phyloP scores from a whole-genome alignment of 2,888 invertebrate genomes.

The Tipula unca region DNA sequence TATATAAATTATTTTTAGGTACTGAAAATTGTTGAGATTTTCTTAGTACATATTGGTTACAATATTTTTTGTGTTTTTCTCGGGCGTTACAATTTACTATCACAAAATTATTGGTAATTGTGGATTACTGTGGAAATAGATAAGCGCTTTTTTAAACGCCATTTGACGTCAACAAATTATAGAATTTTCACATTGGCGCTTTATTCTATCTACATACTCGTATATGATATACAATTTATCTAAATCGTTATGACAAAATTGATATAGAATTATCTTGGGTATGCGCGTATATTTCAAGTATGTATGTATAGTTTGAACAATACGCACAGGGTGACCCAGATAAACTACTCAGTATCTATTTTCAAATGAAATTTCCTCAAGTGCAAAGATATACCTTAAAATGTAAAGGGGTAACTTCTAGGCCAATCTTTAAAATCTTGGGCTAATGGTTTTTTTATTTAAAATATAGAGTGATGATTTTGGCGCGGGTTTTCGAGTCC shows the following conservation, averaged over 20 bases:
- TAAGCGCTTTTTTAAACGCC: background rate
- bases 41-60: background rate
- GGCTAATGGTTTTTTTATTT: too few relatives aligned
- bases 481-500: too few relatives aligned
- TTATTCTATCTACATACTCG: background rate
- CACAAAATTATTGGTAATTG: constrained; percentile 8
- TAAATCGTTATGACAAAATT: background rate
- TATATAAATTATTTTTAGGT: background rate
- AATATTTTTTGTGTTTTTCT: background rate
- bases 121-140: background rate
- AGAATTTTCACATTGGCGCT: background rate
- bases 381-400: too few relatives aligned
- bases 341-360: too few relatives aligned
- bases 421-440: too few relatives aligned
- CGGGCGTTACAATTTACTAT: background rate
- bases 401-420: too few relatives aligned
- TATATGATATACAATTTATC: background rate
- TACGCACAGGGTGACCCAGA: too few relatives aligned
- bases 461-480: too few relatives aligned
- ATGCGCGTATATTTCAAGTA: background rate
- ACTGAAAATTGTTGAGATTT: background rate
- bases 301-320: background rate
- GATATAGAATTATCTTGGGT: background rate
- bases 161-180: background rate
- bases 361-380: too few relatives aligned